A percentile compares a stretch with the other conserved stretches of the same genome.
Evolutionary conservation across 2,113 vertebrate species (phyloP).

Genomic region (Tautogolabrus adspersus): DNA sequence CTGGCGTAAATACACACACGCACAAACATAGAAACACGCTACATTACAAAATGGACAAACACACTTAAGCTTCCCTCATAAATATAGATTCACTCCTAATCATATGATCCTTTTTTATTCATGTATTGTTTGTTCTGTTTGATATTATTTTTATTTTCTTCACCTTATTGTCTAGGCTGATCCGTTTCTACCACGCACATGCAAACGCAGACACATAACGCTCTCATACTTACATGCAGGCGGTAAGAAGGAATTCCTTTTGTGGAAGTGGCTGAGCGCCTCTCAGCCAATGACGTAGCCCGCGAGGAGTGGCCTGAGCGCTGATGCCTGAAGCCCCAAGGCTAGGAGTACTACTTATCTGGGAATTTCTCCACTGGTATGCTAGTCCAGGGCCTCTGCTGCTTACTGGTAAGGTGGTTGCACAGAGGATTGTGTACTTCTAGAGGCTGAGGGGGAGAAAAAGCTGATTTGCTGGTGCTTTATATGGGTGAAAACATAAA

Average conservation of each 20-base stretch:
- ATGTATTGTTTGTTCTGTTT: not conserved
- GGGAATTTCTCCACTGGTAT: constrained; percentile 84
- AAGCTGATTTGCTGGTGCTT: constrained; percentile 61
- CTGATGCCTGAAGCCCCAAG: constrained; percentile 74
- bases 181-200: constrained; percentile 32
- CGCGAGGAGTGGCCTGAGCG: constrained; percentile 64
- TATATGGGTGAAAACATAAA: constrained; percentile 59
- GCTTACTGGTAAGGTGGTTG: constrained; percentile 59
- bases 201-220: constrained; percentile 56
- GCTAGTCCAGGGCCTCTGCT: constrained; percentile 65
- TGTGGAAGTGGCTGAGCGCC: constrained; percentile 83
- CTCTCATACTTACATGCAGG: constrained; percentile 71
- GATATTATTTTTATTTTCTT: not conserved
- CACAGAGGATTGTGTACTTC: constrained; percentile 36
- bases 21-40: constrained; percentile 13
- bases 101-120: not conserved
- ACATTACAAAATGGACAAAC: constrained; percentile 9
- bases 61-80: not conserved
- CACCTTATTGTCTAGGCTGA: constrained; percentile 9
- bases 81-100: not conserved
- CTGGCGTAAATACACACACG: constrained; percentile 43
- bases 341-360: constrained; percentile 83
- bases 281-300: constrained; percentile 72
- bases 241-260: constrained; percentile 88
- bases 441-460: constrained; percentile 24